A percentile compares a stretch with the other conserved stretches of the same genome.
Evolutionary conservation across 1,140 invertebrate species (phyloP).

Genomic region (Chrysomallon squamiferum): DNA sequence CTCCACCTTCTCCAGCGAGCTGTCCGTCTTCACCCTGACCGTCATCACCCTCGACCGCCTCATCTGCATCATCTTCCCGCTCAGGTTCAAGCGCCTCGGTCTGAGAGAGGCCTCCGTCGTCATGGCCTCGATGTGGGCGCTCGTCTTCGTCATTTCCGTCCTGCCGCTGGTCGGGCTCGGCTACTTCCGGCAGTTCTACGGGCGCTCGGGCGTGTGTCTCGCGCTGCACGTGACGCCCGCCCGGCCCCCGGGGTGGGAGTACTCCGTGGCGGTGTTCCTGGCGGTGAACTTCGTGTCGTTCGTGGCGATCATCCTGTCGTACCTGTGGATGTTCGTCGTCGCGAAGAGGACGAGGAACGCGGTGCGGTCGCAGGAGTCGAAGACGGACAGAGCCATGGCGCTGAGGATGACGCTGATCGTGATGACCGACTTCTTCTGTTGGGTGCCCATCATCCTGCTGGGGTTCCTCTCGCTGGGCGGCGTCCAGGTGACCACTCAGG

Average conservation of each 20-base stretch:
- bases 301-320: conserved; percentile 67
- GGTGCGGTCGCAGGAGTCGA: conserved; percentile 54
- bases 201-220: conserved; percentile 70
- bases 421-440: conserved; percentile 69
- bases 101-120: conserved; percentile 62
- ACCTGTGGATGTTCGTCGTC: conserved; percentile 69
- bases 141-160: conserved; percentile 63
- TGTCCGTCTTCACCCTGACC: conserved; percentile 67
- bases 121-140: conserved; percentile 66
- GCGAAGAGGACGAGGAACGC: conserved; percentile 66
- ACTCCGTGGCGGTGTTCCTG: conserved; percentile 69
- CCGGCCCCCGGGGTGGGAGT: conserved; percentile 70
- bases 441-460: conserved; percentile 68
- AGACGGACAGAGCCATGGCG: conserved; percentile 67
- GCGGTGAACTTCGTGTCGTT: conserved; percentile 68
- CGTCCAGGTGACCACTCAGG: conserved; percentile 64
- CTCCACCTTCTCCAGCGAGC: conserved; percentile 71
- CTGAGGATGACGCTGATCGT: conserved; percentile 69
- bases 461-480: conserved; percentile 66
- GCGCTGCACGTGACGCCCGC: conserved; percentile 69
- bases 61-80: conserved; percentile 69
- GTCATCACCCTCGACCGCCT: conserved; percentile 70
- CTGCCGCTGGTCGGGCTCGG: conserved; percentile 64
- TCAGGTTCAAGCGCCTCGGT: conserved; percentile 57
- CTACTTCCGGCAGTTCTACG: conserved; percentile 69